These are phyloP conservation scores for Copsychus sechellarum DNA, from an alignment of 2,113 vertebrate genomes.

Conservation along the genomic window DNA sequence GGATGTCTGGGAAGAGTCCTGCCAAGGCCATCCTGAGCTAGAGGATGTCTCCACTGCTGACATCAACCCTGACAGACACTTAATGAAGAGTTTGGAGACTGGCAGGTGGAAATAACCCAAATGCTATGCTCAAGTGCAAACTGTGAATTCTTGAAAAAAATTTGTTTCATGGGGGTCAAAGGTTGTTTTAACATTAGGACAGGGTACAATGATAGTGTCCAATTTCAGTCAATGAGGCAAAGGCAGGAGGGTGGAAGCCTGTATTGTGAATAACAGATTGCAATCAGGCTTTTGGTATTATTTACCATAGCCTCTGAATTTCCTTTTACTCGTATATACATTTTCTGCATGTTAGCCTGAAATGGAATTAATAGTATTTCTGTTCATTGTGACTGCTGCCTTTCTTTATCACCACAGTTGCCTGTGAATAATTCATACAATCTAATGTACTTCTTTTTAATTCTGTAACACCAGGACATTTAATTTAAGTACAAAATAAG, in stretches of 20 bases:
- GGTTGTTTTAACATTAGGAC: not conserved
- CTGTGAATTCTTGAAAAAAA: not conserved
- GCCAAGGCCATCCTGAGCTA: not conserved
- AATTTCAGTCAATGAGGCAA: not conserved
- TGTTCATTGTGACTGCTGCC: constrained; percentile 37
- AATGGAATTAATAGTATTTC: constrained; percentile 45
- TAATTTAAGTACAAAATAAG: constrained; percentile 59
- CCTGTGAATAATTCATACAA: constrained; percentile 68
- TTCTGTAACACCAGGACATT: constrained; percentile 50
- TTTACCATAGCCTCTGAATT: not conserved
- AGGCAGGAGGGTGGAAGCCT: not conserved
- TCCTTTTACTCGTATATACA: not conserved
- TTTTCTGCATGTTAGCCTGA: constrained; percentile 36
- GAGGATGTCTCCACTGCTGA: rapidly evolving
- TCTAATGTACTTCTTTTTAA: constrained; percentile 53
- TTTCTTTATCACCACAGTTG: constrained; percentile 25
- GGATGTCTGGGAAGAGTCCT: not conserved
- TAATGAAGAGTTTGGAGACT: not conserved
- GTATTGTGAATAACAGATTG: not conserved
- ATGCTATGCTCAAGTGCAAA: not conserved
- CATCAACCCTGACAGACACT: not conserved
- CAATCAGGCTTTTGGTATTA: not conserved
- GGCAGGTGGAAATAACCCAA: not conserved
- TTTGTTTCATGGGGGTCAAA: not conserved
- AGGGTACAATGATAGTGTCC: not conserved